Conservation (phyloP, 2,888 invertebrate genomes). For the Anthoptus insignis region DNA sequence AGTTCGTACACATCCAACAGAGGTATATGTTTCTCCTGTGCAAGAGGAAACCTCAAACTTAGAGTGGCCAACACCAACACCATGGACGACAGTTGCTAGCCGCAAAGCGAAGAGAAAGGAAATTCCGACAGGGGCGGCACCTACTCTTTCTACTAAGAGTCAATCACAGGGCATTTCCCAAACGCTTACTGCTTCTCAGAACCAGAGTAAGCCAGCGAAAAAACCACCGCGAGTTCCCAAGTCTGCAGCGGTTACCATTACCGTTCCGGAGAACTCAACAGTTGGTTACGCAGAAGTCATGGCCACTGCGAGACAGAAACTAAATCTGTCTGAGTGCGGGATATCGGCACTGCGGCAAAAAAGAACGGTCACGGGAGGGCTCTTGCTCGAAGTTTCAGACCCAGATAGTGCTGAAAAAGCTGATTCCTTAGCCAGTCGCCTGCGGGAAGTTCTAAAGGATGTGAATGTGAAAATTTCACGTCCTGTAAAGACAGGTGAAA, state of each 20-base stretch:
- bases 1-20: background rate
- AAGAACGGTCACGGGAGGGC: slow-evolving; percentile 24
- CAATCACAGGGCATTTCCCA: no score
- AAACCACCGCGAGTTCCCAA: background rate
- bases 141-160: no score
- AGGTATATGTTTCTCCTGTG: background rate
- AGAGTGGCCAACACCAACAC: background rate
- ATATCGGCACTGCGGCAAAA: no score
- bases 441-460: slow-evolving; percentile 19
- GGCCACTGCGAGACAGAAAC: background rate
- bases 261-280: background rate
- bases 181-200: no score
- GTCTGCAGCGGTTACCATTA: background rate
- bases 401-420: background rate
- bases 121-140: no score
- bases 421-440: slow-evolving; percentile 13
- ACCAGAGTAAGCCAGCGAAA: background rate
- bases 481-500: slow-evolving; percentile 31
- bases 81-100: no score
- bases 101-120: no score
- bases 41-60: background rate
- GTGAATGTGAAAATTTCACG: slow-evolving; percentile 19
- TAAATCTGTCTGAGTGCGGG: no score
- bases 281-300: background rate
- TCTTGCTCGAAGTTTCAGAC: slow-evolving; percentile 20